Conservation (phyloP, 1,140 invertebrate genomes). For the Caenorhabditis brenneri region DNA sequence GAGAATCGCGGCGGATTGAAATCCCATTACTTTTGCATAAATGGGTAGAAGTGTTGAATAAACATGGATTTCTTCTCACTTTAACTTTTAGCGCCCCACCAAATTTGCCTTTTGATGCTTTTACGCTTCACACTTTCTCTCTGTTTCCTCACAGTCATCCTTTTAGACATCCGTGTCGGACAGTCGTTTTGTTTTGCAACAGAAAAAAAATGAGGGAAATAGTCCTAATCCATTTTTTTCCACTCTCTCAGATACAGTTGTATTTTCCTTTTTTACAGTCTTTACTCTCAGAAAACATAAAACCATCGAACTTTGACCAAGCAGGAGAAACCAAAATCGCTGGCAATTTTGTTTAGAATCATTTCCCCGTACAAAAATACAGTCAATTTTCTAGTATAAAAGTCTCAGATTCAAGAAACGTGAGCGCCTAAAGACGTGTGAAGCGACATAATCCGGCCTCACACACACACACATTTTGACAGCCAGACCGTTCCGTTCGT, state of each 20-base stretch:
- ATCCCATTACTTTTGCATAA: constrained; percentile 41
- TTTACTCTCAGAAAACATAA: neutral
- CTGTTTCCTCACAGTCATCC: too few species aligned
- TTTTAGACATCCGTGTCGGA: constrained; percentile 7
- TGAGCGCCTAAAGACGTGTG: constrained; percentile 1
- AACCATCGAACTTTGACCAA: neutral
- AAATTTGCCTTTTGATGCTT: neutral
- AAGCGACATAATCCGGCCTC: constrained; percentile 8
- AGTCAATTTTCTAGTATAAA: neutral
- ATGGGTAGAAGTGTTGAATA: constrained; percentile 40
- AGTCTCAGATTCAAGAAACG: neutral
- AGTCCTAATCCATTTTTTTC: neutral
- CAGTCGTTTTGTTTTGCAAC: neutral
- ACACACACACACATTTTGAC: neutral
- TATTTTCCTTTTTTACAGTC: neutral
- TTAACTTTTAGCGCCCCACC: neutral
- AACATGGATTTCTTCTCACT: constrained; percentile 18
- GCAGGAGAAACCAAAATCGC: neutral
- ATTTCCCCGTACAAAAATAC: neutral
- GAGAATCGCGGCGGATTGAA: neutral
- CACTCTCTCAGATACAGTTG: neutral
- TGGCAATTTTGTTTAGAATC: neutral
- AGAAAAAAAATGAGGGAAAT: neutral
- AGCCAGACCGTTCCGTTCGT: constrained; percentile 1
- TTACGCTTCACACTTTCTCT: constrained; percentile 1